Conservation (phyloP, 2,888 invertebrate species). For the Machimus atricapillus region DNA sequence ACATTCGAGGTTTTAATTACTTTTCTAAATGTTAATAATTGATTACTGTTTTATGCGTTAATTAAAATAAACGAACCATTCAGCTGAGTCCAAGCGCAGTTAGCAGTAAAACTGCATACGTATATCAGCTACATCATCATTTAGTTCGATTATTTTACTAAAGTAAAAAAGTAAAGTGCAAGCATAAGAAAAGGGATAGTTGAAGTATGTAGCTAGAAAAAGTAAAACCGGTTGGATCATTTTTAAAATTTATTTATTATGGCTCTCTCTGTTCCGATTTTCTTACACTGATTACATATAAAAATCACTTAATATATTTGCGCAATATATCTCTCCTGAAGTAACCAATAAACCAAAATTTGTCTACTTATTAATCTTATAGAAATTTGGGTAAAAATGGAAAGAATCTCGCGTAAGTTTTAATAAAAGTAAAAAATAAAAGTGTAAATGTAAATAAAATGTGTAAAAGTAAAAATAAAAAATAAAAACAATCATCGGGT, state of each 20-base stretch:
- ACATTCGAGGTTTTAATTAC: background rate
- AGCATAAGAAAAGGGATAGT: background rate
- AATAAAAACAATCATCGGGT: background rate
- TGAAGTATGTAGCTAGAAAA: too few species aligned
- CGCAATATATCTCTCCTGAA: conserved; percentile 20
- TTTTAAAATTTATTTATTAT: conserved; percentile 35
- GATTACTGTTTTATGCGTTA: too few species aligned
- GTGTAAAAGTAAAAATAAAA: background rate
- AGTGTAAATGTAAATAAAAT: background rate
- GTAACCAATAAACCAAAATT: background rate
- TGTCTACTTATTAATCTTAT: background rate
- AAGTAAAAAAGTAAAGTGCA: too few species aligned
- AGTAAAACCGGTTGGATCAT: background rate
- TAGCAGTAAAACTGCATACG: too few species aligned
- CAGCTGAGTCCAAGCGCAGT: too few species aligned
- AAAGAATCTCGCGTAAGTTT: background rate
- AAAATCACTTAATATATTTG: conserved; percentile 36
- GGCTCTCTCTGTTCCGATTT: conserved; percentile 24
- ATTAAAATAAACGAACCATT: too few species aligned
- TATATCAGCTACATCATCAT: too few species aligned
- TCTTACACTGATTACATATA: conserved; percentile 37
- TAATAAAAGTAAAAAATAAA: background rate
- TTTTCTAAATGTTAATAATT: too few species aligned
- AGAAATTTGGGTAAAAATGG: background rate
- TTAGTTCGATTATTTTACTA: too few species aligned